Evolutionary conservation across 2,113 vertebrate genomes (phyloP), one percentile per base, ranked within the genome.

Genomic region (Micronycteris hirsuta): DNA sequence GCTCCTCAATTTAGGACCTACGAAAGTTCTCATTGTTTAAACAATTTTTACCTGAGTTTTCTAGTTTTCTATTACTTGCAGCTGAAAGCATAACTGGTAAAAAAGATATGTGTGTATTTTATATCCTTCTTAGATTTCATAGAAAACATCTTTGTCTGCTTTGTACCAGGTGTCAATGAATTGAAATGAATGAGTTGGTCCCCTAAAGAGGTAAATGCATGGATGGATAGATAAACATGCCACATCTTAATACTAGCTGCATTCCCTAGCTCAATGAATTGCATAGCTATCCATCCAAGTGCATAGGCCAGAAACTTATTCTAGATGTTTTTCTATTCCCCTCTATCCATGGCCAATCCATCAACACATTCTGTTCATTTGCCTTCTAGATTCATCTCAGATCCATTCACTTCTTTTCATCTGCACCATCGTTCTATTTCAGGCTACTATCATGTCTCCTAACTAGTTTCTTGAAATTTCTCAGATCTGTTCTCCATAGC

Each of bases 71-170:
- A 71, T 26, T 56, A 41, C 33, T 82, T 28, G 4, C 20, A 78
- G 36, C 19, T 91, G 67, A 86, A 96, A 95, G 43, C 76, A 90
- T 81, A 94, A 94, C n/a, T 36, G 24, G 58, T 65, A 86, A 94
- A 70, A 56, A 33, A 67, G 7, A 33, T 49, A 86, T 77, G 38
- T 76, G 61, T 82, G 5, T 74, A n/a, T 80, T 80, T 91, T 96
- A 70, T 5, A 95, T 1, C 74, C 20, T 10, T 71, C 19, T 80
- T 85, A 67, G 38, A 56, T 84, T 56, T 81, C 80, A 47, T 38
- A 89, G 31, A 74, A 76, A 93, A 58, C 43, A 54, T 74, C 19
- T 92, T 81, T 91, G 45, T 19, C 49, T 88, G 49, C 76, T 71
- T 13, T n/a, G 43, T 45, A 90, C 81, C 77, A 90, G 76, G 19